Evolutionary conservation across 1,140 invertebrate genomes (phyloP).

Genomic region (Solen grandis): DNA sequence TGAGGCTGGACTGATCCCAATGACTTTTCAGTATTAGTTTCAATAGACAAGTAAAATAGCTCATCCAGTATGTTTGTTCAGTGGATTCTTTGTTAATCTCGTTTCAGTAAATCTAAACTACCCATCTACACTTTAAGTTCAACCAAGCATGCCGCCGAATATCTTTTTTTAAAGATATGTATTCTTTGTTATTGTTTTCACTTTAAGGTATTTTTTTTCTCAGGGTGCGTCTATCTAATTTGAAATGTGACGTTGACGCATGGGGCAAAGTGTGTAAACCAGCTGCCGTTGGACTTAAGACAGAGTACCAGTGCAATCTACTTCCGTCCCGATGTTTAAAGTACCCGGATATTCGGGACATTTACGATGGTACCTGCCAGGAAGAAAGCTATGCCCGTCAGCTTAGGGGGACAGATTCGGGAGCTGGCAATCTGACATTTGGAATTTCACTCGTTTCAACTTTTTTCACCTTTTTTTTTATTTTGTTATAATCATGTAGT

Average conservation of each 20-base stretch:
- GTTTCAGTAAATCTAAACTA: background rate
- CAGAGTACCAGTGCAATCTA: constrained; percentile 48
- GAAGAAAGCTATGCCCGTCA: constrained; percentile 12
- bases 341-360: constrained; percentile 5
- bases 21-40: background rate
- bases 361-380: constrained; percentile 22
- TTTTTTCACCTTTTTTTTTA: too few relatives aligned
- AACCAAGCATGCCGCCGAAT: too few relatives aligned
- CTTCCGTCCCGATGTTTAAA: constrained; percentile 34
- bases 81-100: background rate
- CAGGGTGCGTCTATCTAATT: constrained; percentile 30
- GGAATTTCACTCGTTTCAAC: too few relatives aligned
- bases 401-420: too few relatives aligned
- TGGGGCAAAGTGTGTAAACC: too few relatives aligned
- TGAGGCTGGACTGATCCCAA: too few relatives aligned
- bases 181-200: too few relatives aligned
- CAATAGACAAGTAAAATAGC: background rate
- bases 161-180: too few relatives aligned
- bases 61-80: background rate
- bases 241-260: constrained; percentile 37
- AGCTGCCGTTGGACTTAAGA: too few relatives aligned
- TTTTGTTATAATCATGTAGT: too few relatives aligned
- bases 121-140: too few relatives aligned
- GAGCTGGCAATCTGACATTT: too few relatives aligned
- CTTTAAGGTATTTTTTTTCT: background rate